These are phyloP conservation scores for Brotogeris chrysoptera DNA, from an alignment of 2,797 vertebrate genomes.

Conservation along the genomic window DNA sequence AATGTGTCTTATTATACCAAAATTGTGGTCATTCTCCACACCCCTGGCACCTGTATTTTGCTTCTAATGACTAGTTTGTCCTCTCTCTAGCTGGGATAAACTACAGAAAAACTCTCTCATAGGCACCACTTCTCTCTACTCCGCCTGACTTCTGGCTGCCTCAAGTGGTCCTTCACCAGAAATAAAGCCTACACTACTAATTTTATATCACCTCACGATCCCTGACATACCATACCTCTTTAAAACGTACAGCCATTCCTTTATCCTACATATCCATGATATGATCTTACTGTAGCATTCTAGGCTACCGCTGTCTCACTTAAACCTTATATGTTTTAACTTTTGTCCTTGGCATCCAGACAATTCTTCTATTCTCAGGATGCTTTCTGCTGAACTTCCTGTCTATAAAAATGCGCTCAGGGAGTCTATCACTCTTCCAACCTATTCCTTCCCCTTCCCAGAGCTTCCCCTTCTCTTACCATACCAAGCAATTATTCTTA, in stretches of 20 bases:
- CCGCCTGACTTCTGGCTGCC: constrained; percentile 17
- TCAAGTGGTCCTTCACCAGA: constrained; percentile 23
- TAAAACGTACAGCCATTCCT: neutral
- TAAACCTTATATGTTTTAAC: constrained; percentile 67
- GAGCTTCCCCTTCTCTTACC: constrained; percentile 77
- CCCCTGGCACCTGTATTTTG: constrained; percentile 49
- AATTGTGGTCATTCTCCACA: constrained; percentile 69
- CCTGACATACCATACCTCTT: neutral
- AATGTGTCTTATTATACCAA: constrained; percentile 55
- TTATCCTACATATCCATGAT: neutral
- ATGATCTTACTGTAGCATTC: constrained; percentile 29
- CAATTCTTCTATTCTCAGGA: constrained; percentile 75
- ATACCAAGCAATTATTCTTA: constrained; percentile 82
- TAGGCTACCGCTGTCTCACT: constrained; percentile 49
- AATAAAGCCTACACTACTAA: constrained; percentile 2
- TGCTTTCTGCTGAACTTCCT: constrained; percentile 76
- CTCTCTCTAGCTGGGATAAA: constrained; percentile 65
- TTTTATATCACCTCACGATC: constrained; percentile 12
- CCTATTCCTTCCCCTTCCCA: constrained; percentile 76
- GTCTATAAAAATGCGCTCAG: constrained; percentile 74
- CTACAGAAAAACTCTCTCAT: constrained; percentile 9
- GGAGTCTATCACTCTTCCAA: constrained; percentile 75
- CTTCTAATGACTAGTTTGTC: constrained; percentile 67
- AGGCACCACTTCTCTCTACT: constrained; percentile 24
- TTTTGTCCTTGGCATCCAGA: constrained; percentile 77